Evolutionary conservation across 2,888 invertebrate species (phyloP).

Genomic region (Luperina nickerlii): DNA sequence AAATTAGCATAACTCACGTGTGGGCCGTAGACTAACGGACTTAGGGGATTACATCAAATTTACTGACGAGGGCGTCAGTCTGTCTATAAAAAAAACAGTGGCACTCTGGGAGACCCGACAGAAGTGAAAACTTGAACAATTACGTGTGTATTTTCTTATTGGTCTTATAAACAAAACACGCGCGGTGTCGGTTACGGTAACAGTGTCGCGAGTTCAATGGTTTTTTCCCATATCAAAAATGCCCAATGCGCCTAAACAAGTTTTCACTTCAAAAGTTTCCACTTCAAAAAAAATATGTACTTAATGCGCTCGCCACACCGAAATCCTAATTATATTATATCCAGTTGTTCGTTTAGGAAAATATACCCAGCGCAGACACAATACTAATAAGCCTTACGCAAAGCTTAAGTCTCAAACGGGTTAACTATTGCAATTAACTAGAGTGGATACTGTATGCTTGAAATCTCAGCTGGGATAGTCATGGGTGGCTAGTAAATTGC

Average conservation of each 20-base stretch:
- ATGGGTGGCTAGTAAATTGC: background rate
- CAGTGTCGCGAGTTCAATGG: too few species aligned
- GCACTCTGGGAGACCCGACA: too few species aligned
- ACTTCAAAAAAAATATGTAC: background rate
- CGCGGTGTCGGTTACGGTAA: too few species aligned
- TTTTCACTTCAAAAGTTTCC: too few species aligned
- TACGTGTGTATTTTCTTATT: too few species aligned
- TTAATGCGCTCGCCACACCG: background rate
- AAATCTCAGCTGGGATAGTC: background rate
- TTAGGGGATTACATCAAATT: slow-evolving; percentile 6
- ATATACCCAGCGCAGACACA: background rate
- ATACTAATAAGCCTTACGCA: background rate
- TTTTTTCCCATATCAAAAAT: too few species aligned
- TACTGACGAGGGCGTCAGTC: slow-evolving; percentile 2
- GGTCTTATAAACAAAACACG: too few species aligned
- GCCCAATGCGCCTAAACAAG: too few species aligned
- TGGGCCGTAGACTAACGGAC: background rate
- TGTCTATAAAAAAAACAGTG: background rate
- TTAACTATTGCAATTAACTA: background rate
- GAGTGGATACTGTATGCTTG: background rate
- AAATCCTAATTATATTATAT: background rate
- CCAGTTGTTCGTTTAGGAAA: slow-evolving; percentile 1
- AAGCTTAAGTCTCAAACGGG: background rate
- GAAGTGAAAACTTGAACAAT: too few species aligned
- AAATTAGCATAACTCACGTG: slow-evolving; percentile 20